Base-by-base conservation (phyloP, 2,797 vertebrate species). In the Lateolabrax maculatus region DNA sequence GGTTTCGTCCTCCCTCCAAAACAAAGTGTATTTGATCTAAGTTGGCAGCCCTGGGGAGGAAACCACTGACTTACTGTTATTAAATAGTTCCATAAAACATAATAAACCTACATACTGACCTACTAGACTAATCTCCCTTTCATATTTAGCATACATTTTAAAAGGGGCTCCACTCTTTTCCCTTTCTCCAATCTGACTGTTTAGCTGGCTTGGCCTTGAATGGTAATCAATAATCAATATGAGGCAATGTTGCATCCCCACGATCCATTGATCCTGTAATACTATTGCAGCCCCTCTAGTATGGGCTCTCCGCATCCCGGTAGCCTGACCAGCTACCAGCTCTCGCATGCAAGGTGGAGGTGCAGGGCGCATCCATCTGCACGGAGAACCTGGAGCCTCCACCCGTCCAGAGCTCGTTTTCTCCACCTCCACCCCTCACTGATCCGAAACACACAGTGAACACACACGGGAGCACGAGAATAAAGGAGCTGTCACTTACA, bases 401-500 rank as follows among this genome's bases (percentile, higher is more conserved):
- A 80, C 51, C 71, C 46, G 71, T 27, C 31, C 7, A 15, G 43
- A 43, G 79, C 71, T 61, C 0, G 37, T 68, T n/a, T 51, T 49
- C 70, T 36, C 16, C 9, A 37, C 58, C 23, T 49, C 25, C 19
- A 18, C 75, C 21, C 21, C 37, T 43, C 10, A 21, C 16, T 60
- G 58, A 75, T 68, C 37, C 66, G 23, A 71, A 10, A 41, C 60
- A 77, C 41, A 65, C n/a, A 23, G 23, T 23, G 57, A 46, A 25
- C 16, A 27, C 44, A 69, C 10, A n/a, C n/a, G n/a, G n/a, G 12
- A 49, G 31, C 67, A 64, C 63, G 77, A 71, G 29, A 78, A 89
- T 69, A 82, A 83, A 83, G 52, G 23, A 76, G 73, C 52, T 77
- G 83, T 79, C 81, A 94, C 95, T 96, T 95, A 96, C 95, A 92